Base-by-base conservation (phyloP, 2,113 vertebrate genomes). In the Sorex araneus region DNA sequence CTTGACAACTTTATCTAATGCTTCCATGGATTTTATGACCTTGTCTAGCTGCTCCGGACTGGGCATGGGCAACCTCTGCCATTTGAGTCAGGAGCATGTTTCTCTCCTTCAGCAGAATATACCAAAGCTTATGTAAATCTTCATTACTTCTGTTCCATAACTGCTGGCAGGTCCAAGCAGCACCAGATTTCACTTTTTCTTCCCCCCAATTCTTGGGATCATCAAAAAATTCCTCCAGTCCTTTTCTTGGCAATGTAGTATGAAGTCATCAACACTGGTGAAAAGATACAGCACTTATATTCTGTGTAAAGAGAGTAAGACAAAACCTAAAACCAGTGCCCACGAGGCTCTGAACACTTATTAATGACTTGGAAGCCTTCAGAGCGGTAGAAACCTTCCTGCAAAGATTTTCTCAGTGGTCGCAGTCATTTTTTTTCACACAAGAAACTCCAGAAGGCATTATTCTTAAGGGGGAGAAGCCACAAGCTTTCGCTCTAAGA, bases 51-150 rank as follows among this genome's bases (percentile, higher is more conserved):
- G 98, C 80, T 99, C 99, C 45, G 99, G 99, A 91, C 99, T 99
- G 0, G 99, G 99, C 99, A 99, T 99, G 18, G 96, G 97, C 91
- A 97, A 75, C 8, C 94, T 84, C 71, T 99, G 99, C 40, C 99
- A 96, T 96, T 98, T 99, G 15, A 98, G 99, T 99, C 70, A 99
- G 96, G 83, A 99, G 98, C 99, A 99, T 99, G 96, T 99, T 99
- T 96, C 98, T 99, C 94, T 99, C 99, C 95, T 99, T 99, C 92
- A 99, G 96, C 34, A 99, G 98, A 40, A 99, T 98, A 96, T 99
- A 99, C 99, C 99, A 99, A 47, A 99, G 99, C 96, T 99, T 99
- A 97, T 99, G 99, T 84, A 99, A 97, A 93, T 99, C 99, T 97
- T 99, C 99, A 47, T 98, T 99, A 92, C 99, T 99, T 97, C 99